A percentile compares a stretch with the other conserved stretches of the same genome.
Evolutionary conservation across 2,113 vertebrate species (phyloP).

Genomic region (Grammomys surdaster): DNA sequence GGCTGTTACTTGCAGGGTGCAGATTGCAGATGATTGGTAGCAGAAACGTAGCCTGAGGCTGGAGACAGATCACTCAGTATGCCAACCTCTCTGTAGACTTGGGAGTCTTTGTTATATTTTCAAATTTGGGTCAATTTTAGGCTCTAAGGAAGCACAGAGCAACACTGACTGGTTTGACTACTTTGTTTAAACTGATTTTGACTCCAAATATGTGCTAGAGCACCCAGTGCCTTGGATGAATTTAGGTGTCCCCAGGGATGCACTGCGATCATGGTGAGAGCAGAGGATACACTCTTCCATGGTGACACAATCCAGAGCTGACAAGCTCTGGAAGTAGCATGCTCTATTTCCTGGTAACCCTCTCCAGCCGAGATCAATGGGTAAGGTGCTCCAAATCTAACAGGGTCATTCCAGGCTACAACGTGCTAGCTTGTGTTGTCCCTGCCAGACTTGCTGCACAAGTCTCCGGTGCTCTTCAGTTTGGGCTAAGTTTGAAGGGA

Average conservation of each 20-base stretch:
- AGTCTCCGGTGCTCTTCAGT: background rate
- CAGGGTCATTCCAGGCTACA: background rate
- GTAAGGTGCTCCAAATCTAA: background rate
- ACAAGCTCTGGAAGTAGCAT: background rate
- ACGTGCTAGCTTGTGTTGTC: background rate
- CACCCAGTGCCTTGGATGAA: background rate
- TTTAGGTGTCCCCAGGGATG: background rate
- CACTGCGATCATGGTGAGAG: background rate
- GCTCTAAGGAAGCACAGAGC: background rate
- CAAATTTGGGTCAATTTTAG: constrained; percentile 1
- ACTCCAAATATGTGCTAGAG: background rate
- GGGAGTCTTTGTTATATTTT: background rate
- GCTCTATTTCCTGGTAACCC: background rate
- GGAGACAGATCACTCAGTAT: background rate
- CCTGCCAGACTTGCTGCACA: background rate
- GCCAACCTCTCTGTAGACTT: background rate
- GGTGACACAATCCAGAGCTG: background rate
- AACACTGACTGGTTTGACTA: background rate
- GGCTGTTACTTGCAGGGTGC: background rate
- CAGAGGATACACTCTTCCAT: background rate
- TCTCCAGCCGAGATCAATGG: background rate
- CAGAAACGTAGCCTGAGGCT: background rate
- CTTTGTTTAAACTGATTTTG: background rate
- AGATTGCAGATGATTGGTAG: background rate
- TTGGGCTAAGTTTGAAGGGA: background rate